Percentiles rank a stretch among this genome's conserved stretches.
Evolutionary conservation across 2,888 invertebrate species (phyloP).

Genomic region (Himalopsyche tibetana): DNA sequence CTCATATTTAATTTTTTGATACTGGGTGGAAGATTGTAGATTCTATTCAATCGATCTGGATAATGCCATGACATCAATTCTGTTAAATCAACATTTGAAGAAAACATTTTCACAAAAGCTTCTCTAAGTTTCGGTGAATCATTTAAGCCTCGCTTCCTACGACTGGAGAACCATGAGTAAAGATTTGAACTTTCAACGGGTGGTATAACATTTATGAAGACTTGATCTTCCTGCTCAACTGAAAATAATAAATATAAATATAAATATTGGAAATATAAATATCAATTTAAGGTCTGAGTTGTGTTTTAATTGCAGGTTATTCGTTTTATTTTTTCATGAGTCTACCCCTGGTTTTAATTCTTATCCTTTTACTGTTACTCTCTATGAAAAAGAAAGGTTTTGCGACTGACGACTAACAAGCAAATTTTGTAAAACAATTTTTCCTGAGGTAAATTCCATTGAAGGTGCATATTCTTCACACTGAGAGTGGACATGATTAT

Average conservation of each 20-base stretch:
- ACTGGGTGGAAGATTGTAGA: constrained; percentile 79
- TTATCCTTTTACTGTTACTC: no score
- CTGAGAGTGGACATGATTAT: no score
- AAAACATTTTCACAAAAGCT: constrained; percentile 68
- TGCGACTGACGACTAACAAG: no score
- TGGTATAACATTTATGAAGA: constrained; percentile 67
- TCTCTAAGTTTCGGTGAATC: constrained; percentile 67
- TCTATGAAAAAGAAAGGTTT: no score
- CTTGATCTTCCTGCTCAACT: constrained; percentile 64
- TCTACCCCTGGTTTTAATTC: no score
- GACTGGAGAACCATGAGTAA: constrained; percentile 65
- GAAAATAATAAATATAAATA: constrained; percentile 46
- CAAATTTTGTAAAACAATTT: no score
- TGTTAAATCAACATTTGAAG: constrained; percentile 70
- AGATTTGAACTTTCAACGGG: constrained; percentile 12
- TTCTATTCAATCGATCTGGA: constrained; percentile 73
- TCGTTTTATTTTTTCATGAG: no score
- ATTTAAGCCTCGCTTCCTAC: constrained; percentile 67
- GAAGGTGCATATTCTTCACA: no score
- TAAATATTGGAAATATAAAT: background rate
- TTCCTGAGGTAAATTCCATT: no score
- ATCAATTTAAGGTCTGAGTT: no score
- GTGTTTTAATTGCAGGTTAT: no score
- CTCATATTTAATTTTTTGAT: constrained; percentile 72
- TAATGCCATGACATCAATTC: constrained; percentile 78